Evolutionary conservation across 2,888 invertebrate species (phyloP).

Genomic region (Calameuta idolon): DNA sequence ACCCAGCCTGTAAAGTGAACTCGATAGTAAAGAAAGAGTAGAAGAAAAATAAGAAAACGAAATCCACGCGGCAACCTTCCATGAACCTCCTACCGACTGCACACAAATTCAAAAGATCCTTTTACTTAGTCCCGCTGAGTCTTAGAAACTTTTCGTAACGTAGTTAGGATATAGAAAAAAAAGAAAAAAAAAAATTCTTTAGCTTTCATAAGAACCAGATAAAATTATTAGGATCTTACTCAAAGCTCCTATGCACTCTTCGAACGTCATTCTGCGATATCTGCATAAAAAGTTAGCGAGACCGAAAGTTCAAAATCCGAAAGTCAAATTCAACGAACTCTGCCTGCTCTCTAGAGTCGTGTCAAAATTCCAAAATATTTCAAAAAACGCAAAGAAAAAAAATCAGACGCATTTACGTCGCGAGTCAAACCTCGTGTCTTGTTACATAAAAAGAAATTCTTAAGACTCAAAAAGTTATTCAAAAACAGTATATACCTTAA

Average conservation of each 20-base stretch:
- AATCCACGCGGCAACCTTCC: background rate
- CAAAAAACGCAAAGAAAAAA: no score
- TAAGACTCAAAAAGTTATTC: background rate
- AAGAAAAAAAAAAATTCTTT: background rate
- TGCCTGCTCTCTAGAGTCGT: no score
- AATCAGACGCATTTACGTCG: no score
- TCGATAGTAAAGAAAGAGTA: background rate
- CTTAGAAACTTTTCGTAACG: background rate
- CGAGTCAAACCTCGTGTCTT: no score
- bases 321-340: no score
- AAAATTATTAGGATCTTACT: background rate
- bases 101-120: background rate
- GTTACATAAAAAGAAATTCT: background rate
- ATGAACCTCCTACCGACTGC: background rate
- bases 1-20: background rate
- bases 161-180: background rate
- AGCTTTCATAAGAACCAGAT: background rate
- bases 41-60: background rate
- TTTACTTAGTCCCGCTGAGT: background rate
- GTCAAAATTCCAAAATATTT: no score
- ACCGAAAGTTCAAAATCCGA: no score
- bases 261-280: no score
- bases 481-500: fast-evolving
- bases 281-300: no score
- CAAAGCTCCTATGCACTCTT: background rate